A percentile compares a stretch with the other conserved stretches of the same genome.
phyloP scores from a whole-genome alignment of 2,113 vertebrate genomes.

The Nematolebias whitei region DNA sequence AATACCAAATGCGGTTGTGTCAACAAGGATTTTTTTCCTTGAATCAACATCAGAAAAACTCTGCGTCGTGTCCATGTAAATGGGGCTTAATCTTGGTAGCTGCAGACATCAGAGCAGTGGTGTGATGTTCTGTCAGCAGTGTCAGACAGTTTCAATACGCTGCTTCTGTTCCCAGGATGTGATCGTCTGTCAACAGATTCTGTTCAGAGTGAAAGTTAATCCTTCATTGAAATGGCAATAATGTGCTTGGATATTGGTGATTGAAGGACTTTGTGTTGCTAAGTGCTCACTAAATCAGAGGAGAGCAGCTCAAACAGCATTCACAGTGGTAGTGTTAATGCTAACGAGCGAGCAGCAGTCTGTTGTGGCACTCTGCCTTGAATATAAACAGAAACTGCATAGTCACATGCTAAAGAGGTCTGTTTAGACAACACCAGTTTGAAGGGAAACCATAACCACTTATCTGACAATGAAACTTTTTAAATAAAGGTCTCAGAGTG shows the following conservation, averaged over 20 bases:
- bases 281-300: slow-evolving; percentile 7
- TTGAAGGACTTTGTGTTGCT: slow-evolving; percentile 6
- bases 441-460: too few species aligned
- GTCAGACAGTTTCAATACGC: slow-evolving; percentile 75
- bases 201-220: slow-evolving; percentile 50
- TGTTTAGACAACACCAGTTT: not conserved
- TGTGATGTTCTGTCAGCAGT: not conserved
- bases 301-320: slow-evolving; percentile 38
- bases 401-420: slow-evolving; percentile 10
- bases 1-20: too few species aligned
- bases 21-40: too few species aligned
- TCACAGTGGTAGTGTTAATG: slow-evolving; percentile 53
- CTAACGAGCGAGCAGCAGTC: slow-evolving; percentile 41
- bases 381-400: slow-evolving; percentile 54
- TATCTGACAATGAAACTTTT: too few species aligned
- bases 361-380: too few species aligned
- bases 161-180: slow-evolving; percentile 16
- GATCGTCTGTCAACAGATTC: slow-evolving; percentile 10
- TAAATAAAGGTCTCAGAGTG: too few species aligned
- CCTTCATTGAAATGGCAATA: slow-evolving; percentile 72
- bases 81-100: too few species aligned
- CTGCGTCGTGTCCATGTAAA: too few species aligned
- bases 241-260: slow-evolving; percentile 19
- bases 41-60: too few species aligned
- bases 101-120: not conserved